Evolutionary conservation across 2,797 vertebrate species (phyloP).

Genomic region (Syngnathus acus): DNA sequence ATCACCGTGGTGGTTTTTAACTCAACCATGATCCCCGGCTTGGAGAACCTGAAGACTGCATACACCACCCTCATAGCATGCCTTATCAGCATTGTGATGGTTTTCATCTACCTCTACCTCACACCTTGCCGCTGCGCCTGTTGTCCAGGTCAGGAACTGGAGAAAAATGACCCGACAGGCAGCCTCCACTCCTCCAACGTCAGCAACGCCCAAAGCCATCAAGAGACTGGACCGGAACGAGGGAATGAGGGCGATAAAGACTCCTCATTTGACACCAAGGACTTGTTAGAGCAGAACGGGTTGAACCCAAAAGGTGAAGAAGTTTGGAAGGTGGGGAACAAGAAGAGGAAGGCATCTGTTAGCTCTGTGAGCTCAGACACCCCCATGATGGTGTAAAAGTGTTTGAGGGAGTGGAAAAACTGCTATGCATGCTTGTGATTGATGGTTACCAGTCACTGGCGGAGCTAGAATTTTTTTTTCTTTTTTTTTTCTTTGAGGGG

Average conservation of each 20-base stretch:
- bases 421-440: not conserved
- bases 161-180: conserved; percentile 69
- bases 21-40: conserved; percentile 69
- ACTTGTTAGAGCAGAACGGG: conserved; percentile 84
- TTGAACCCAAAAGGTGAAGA: conserved; percentile 77
- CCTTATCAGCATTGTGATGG: conserved; percentile 83
- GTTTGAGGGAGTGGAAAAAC: not conserved
- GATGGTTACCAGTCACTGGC: not conserved
- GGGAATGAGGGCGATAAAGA: conserved; percentile 47
- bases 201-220: conserved; percentile 77
- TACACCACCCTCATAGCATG: conserved; percentile 94
- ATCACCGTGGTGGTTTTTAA: conserved; percentile 85
- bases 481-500: too few relatives aligned
- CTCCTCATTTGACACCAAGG: conserved; percentile 68
- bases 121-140: conserved; percentile 87
- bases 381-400: conserved; percentile 83
- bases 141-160: conserved; percentile 62
- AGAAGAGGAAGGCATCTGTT: conserved; percentile 79
- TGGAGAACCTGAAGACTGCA: conserved; percentile 89
- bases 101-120: conserved; percentile 91
- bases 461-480: too few relatives aligned
- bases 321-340: conserved; percentile 49
- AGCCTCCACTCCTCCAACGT: conserved; percentile 87
- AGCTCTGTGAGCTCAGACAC: conserved; percentile 90
- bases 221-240: conserved; percentile 37